These are phyloP conservation scores for Gonatopus flavifemur DNA, from an alignment of 1,140 invertebrate genomes.

Conservation along the genomic window DNA sequence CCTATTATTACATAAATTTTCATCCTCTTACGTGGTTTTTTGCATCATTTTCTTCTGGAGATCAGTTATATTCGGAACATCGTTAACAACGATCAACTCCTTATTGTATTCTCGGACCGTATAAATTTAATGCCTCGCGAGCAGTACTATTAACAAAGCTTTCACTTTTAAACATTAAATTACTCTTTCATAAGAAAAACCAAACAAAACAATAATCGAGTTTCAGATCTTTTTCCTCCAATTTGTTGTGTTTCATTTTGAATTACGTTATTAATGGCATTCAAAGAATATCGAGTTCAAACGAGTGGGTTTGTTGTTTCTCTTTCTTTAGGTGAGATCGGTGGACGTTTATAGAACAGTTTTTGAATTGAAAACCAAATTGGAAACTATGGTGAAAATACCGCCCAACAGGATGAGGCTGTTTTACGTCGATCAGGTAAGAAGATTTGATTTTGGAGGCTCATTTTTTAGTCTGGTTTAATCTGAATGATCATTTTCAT, in stretches of 20 bases:
- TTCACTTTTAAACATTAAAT: no score
- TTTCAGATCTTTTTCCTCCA: slow-evolving; percentile 1
- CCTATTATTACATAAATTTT: no score
- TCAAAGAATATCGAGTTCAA: background rate
- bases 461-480: slow-evolving; percentile 5
- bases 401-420: slow-evolving; percentile 80
- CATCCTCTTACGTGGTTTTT: no score
- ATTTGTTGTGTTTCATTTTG: slow-evolving; percentile 2
- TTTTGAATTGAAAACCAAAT: slow-evolving; percentile 75
- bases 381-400: slow-evolving; percentile 79
- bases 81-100: no score
- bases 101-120: no score
- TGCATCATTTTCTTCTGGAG: no score
- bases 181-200: background rate
- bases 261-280: background rate
- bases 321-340: slow-evolving; percentile 60
- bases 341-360: slow-evolving; percentile 78
- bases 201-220: background rate
- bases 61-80: no score
- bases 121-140: no score
- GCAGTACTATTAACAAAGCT: no score
- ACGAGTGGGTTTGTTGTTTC: slow-evolving; percentile 4
- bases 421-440: slow-evolving; percentile 79
- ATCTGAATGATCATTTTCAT: slow-evolving; percentile 8
- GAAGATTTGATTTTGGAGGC: background rate